Percentiles rank a stretch among this genome's conserved stretches.
phyloP scores from a whole-genome alignment of 2,113 vertebrate genomes.

The Centrocercus urophasianus region DNA sequence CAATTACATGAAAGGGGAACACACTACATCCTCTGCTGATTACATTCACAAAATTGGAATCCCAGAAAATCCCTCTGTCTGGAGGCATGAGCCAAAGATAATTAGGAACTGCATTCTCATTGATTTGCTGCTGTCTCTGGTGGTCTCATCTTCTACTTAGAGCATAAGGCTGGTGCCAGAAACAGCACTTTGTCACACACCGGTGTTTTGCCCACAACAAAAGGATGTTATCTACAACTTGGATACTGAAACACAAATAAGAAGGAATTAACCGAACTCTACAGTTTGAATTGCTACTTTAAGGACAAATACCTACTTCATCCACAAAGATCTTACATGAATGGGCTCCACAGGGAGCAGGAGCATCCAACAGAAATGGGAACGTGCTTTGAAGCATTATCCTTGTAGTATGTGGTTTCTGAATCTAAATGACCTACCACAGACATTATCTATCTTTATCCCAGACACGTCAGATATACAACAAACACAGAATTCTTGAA shows the following conservation, averaged over 20 bases:
- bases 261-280: background rate
- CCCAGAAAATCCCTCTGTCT: slow-evolving; percentile 28
- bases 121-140: background rate
- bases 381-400: background rate
- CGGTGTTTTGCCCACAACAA: background rate
- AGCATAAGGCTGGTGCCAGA: background rate
- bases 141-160: background rate
- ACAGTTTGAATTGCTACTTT: background rate
- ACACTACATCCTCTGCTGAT: background rate
- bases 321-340: background rate
- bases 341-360: background rate
- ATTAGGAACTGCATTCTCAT: slow-evolving; percentile 7
- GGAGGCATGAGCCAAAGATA: slow-evolving; percentile 11
- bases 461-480: rapidly evolving
- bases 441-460: background rate
- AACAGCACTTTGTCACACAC: background rate
- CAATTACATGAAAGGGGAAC: slow-evolving; percentile 2
- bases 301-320: background rate
- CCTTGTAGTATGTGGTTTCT: background rate
- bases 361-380: background rate
- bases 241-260: slow-evolving; percentile 8
- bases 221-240: background rate
- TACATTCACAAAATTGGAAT: slow-evolving; percentile 29
- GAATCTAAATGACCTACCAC: background rate
- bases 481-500: background rate